Percentiles rank a stretch among this genome's conserved stretches.
These are phyloP conservation scores for Philopotamus ludificatus DNA, from an alignment of 1,140 invertebrate genomes.

Conservation along the genomic window DNA sequence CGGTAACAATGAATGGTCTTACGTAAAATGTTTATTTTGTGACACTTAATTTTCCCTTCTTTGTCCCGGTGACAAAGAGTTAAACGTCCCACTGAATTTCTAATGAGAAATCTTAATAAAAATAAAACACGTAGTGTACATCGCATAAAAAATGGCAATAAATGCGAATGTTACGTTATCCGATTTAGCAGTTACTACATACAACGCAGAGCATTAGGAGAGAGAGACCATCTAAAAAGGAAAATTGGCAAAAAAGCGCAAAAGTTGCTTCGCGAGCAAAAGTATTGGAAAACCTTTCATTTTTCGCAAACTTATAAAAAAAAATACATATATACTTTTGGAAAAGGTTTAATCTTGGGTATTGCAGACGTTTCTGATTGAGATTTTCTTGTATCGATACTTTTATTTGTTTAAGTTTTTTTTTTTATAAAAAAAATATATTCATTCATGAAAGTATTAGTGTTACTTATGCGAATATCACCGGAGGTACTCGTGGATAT, in stretches of 20 bases:
- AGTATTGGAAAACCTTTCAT: conserved; percentile 22
- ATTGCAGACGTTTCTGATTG: conserved; percentile 19
- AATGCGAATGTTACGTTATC: conserved; percentile 7
- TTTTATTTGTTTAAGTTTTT: conserved; percentile 1
- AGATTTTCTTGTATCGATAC: conserved; percentile 5
- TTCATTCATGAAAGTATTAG: conserved; percentile 20
- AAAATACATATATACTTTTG: neutral
- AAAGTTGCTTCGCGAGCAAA: conserved; percentile 21
- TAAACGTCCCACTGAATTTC: neutral
- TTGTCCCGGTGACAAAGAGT: neutral
- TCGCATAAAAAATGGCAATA: too few relatives aligned
- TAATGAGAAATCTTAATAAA: neutral
- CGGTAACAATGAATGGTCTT: neutral
- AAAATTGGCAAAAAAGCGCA: conserved; percentile 18
- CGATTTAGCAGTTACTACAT: conserved; percentile 18
- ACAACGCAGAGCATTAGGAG: neutral
- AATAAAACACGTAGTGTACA: neutral
- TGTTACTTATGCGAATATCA: conserved; percentile 27
- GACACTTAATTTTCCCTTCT: neutral
- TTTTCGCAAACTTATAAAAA: conserved; percentile 20
- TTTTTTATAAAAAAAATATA: conserved; percentile 8
- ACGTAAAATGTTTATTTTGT: neutral
- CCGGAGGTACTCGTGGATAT: conserved; percentile 18
- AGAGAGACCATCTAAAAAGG: neutral
- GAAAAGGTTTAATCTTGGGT: conserved; percentile 21